Evolutionary conservation across 1,140 invertebrate genomes (phyloP).

Genomic region (Diabrotica undecimpunctata): DNA sequence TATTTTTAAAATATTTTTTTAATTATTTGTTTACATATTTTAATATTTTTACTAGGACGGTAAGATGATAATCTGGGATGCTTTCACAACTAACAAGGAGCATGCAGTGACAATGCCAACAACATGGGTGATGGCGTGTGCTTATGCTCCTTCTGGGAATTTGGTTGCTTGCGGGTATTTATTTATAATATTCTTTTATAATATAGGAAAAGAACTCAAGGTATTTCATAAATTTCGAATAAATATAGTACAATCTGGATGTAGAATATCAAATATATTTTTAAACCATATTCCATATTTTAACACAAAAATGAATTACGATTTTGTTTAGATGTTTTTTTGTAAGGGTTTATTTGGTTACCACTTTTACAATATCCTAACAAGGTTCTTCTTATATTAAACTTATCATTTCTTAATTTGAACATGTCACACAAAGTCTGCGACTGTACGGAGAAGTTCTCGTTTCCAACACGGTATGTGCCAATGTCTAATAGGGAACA

Average conservation of each 20-base stretch:
- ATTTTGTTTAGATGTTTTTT: too few relatives aligned
- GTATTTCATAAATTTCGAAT: too few relatives aligned
- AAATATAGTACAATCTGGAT: too few relatives aligned
- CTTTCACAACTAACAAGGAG: conserved; percentile 98
- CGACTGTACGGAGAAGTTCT: too few relatives aligned
- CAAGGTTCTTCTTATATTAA: too few relatives aligned
- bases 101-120: conserved; percentile 98
- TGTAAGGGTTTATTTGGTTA: too few relatives aligned
- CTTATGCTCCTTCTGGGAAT: conserved; percentile 93
- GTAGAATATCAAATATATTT: not conserved
- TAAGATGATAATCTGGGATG: conserved; percentile 99
- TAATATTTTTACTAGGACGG: conserved; percentile 71
- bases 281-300: not conserved
- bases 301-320: too few relatives aligned
- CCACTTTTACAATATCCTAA: too few relatives aligned
- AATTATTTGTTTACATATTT: conserved; percentile 4
- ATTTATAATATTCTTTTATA: not conserved
- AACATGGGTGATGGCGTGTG: conserved; percentile 99
- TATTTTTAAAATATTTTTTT: not conserved
- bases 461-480: too few relatives aligned
- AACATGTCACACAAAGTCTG: too few relatives aligned
- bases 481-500: too few relatives aligned
- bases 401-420: too few relatives aligned
- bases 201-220: not conserved
- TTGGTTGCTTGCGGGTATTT: conserved; percentile 92